These are phyloP conservation scores for Ephydatia muelleri DNA, from an alignment of 37 sponge, comb jelly and placozoan species.

Conservation along the genomic window DNA sequence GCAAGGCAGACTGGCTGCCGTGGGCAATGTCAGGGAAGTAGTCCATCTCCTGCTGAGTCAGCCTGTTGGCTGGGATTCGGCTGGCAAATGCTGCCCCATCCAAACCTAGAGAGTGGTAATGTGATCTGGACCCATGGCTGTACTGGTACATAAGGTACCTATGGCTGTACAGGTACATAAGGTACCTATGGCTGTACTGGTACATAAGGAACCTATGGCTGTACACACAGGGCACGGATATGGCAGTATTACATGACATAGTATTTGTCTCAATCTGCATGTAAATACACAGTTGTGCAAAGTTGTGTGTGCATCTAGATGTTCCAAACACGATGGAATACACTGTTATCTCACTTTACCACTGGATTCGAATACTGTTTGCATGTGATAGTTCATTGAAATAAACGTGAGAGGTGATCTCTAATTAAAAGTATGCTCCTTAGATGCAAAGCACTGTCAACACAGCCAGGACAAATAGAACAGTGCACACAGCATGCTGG, in stretches of 20 bases:
- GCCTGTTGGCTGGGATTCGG: slow-evolving; percentile 80
- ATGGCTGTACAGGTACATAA: not conserved
- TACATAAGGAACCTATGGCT: not conserved
- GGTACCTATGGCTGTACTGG: not conserved
- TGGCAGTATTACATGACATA: not conserved
- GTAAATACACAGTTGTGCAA: too few species aligned
- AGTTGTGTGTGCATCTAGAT: too few species aligned
- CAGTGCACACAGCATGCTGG: too few species aligned
- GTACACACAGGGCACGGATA: not conserved
- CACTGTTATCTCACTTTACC: too few species aligned
- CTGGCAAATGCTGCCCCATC: slow-evolving; percentile 94
- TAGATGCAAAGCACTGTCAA: too few species aligned
- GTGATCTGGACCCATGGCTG: not conserved
- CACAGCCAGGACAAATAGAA: too few species aligned
- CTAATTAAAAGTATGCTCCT: too few species aligned
- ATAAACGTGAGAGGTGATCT: too few species aligned
- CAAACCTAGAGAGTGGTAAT: slow-evolving; percentile 68
- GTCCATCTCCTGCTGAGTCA: slow-evolving; percentile 88
- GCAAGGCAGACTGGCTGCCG: slow-evolving; percentile 61
- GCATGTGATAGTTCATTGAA: too few species aligned
- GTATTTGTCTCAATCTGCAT: too few species aligned
- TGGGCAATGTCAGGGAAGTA: slow-evolving; percentile 82
- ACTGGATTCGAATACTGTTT: too few species aligned
- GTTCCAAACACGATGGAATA: too few species aligned
- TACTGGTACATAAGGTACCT: not conserved